These are phyloP conservation scores for Microcebus murinus DNA, from an alignment of 2,113 vertebrate genomes.

Conservation along the genomic window DNA sequence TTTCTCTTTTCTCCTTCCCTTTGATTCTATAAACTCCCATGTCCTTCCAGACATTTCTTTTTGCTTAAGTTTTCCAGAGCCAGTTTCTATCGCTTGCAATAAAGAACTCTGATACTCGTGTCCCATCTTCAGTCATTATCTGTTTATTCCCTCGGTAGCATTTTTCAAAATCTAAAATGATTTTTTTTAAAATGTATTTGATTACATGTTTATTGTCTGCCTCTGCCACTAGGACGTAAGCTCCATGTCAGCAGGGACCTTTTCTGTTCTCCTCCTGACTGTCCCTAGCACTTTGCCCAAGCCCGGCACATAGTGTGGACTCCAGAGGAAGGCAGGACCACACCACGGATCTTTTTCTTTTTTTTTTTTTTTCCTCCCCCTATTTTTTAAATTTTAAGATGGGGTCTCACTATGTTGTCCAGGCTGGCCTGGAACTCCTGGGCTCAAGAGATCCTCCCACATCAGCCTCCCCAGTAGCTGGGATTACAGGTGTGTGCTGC, in stretches of 20 bases:
- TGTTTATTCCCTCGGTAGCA: neutral
- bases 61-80: neutral
- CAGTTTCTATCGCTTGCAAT: neutral
- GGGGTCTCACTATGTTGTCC: too few species aligned
- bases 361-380: too few species aligned
- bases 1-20: neutral
- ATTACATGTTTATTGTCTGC: neutral
- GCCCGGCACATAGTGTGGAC: neutral
- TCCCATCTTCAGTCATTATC: neutral
- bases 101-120: neutral
- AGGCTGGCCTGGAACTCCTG: too few species aligned
- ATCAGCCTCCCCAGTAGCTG: too few species aligned
- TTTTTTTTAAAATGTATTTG: neutral
- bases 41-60: conserved; percentile 4
- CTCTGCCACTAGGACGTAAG: neutral
- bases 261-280: neutral
- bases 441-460: too few species aligned
- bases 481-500: too few species aligned
- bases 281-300: neutral
- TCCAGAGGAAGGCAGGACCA: neutral
- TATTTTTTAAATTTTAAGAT: too few species aligned
- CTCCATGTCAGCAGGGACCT: neutral
- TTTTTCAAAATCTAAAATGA: conserved; percentile 7
- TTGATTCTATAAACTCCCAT: neutral
- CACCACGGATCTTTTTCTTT: accelerated